These are phyloP conservation scores for Eupithecia exiguata DNA, from an alignment of 2,888 invertebrate genomes.

Conservation along the genomic window DNA sequence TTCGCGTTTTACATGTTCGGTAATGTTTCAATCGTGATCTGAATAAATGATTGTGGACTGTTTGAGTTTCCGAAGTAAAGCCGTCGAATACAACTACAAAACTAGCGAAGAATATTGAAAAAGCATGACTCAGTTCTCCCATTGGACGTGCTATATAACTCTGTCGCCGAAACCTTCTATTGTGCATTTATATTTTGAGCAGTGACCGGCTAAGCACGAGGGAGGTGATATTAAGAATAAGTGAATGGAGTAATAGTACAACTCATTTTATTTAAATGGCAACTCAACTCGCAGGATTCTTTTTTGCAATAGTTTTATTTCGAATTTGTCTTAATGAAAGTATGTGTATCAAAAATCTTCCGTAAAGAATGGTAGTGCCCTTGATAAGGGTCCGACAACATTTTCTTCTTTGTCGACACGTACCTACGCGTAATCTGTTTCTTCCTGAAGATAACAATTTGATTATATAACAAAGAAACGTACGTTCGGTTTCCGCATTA, in stretches of 20 bases:
- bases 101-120: constrained; percentile 55
- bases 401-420: constrained; percentile 49
- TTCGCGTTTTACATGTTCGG: constrained; percentile 11
- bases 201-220: constrained; percentile 12
- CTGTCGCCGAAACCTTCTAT: constrained; percentile 19
- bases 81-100: constrained; percentile 42
- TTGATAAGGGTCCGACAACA: constrained; percentile 61
- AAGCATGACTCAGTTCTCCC: constrained; percentile 49
- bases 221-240: constrained; percentile 7
- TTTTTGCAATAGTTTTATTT: background rate
- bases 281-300: background rate
- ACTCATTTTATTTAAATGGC: background rate
- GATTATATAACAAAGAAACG: constrained; percentile 45
- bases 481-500: constrained; percentile 33
- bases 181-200: constrained; percentile 16
- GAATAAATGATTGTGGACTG: constrained; percentile 30
- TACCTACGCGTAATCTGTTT: constrained; percentile 45
- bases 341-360: constrained; percentile 40
- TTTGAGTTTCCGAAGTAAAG: constrained; percentile 36
- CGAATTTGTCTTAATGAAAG: background rate
- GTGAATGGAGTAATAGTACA: background rate
- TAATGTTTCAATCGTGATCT: constrained; percentile 21
- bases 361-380: constrained; percentile 54
- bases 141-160: constrained; percentile 18
- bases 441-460: constrained; percentile 46